These are phyloP conservation scores for Benthosema pterotum DNA, from an alignment of 2,797 vertebrate species.

Conservation along the genomic window DNA sequence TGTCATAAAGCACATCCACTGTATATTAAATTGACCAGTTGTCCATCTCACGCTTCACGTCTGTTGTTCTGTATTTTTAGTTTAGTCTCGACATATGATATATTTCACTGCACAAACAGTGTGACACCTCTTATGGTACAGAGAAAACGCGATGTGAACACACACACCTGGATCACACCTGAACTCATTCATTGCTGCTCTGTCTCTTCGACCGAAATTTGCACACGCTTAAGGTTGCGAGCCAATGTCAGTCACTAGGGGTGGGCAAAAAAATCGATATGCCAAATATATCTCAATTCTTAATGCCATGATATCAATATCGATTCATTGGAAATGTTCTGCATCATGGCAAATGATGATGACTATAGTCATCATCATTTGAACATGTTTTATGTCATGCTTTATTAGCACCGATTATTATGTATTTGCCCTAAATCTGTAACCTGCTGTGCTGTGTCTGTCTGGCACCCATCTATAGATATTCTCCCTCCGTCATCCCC, in stretches of 20 bases:
- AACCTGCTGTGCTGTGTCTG: too few relatives aligned
- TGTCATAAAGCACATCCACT: too few relatives aligned
- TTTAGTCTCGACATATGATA: constrained; percentile 32
- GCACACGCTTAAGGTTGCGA: too few relatives aligned
- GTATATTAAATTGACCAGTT: constrained; percentile 47
- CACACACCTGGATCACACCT: constrained; percentile 60
- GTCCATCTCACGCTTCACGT: constrained; percentile 27
- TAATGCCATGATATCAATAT: too few relatives aligned
- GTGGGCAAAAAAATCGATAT: too few relatives aligned
- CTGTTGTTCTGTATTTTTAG: background rate
- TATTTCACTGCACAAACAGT: constrained; percentile 48
- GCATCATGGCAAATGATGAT: too few relatives aligned
- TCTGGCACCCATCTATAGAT: too few relatives aligned
- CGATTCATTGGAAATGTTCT: too few relatives aligned
- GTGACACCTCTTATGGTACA: constrained; percentile 60
- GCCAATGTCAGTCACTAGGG: constrained; percentile 37
- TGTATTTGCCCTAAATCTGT: too few relatives aligned
- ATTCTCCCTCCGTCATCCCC: constrained; percentile 56
- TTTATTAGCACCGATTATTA: background rate
- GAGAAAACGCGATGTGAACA: constrained; percentile 54
- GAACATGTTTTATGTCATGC: background rate
- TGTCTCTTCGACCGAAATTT: background rate
- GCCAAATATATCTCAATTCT: too few relatives aligned
- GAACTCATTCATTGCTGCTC: constrained; percentile 48
- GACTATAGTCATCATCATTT: background rate